Conservation (phyloP, 1,140 invertebrate species). For the Uloborus diversus region DNA sequence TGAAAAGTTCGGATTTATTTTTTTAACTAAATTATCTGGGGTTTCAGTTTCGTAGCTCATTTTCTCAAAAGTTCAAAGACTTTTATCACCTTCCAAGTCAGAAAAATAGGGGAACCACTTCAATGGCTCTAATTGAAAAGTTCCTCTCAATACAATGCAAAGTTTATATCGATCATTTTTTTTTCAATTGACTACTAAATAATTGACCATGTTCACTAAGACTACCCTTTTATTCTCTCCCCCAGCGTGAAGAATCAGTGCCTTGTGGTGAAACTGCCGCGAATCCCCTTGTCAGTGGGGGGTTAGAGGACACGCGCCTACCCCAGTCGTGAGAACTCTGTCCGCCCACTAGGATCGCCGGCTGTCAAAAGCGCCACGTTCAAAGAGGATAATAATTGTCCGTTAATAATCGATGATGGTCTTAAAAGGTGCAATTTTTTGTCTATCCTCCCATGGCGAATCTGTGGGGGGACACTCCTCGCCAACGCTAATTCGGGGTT, state of each 20-base stretch:
- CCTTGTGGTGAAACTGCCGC: not conserved
- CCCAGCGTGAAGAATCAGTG: too few relatives aligned
- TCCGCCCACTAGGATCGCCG: slow-evolving; percentile 20
- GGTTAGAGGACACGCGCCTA: slow-evolving; percentile 8
- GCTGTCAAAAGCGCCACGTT: slow-evolving; percentile 28
- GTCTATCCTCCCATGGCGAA: slow-evolving; percentile 32
- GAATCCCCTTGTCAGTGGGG: slow-evolving; percentile 4
- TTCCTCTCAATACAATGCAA: too few relatives aligned
- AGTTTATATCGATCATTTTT: too few relatives aligned
- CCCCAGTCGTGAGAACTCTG: not conserved
- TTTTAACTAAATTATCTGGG: too few relatives aligned
- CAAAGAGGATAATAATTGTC: slow-evolving; percentile 52
- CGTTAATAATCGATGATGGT: slow-evolving; percentile 54
- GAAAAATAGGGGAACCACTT: too few relatives aligned
- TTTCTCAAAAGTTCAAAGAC: too few relatives aligned
- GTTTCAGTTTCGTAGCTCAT: too few relatives aligned
- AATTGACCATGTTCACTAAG: too few relatives aligned
- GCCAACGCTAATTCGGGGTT: slow-evolving; percentile 47
- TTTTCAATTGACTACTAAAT: too few relatives aligned
- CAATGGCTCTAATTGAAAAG: too few relatives aligned
- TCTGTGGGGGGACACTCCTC: slow-evolving; percentile 14
- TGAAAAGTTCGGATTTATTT: too few relatives aligned
- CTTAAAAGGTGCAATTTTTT: slow-evolving; percentile 45
- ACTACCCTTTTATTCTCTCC: not conserved
- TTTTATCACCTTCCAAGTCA: too few relatives aligned